Evolutionary conservation across 2,888 invertebrate species (phyloP), one percentile per base, ranked within the genome.

Genomic region (Sphaeridia pumilis): DNA sequence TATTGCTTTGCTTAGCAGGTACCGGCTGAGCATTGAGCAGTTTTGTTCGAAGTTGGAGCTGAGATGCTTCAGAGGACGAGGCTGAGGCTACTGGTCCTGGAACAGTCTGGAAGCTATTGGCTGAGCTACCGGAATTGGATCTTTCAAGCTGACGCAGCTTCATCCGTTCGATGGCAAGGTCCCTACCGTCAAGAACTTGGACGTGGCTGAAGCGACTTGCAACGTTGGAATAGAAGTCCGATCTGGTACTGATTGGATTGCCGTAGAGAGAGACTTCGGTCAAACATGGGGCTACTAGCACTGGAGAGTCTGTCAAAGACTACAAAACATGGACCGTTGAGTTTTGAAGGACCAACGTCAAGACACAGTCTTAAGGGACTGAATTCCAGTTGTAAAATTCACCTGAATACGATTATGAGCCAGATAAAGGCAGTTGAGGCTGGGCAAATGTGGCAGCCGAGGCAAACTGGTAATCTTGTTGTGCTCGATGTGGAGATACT

Each of bases 331-430:
- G n/a, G n/a, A n/a, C n/a, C n/a, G n/a, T n/a, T n/a, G n/a, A n/a
- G n/a, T n/a, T n/a, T n/a, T n/a, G n/a, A n/a, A n/a, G n/a, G n/a
- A n/a, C n/a, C n/a, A n/a, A n/a, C n/a, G n/a, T n/a, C n/a, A n/a
- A n/a, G n/a, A n/a, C n/a, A n/a, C n/a, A n/a, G n/a, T n/a, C n/a
- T n/a, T n/a, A n/a, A n/a, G n/a, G n/a, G n/a, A n/a, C n/a, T n/a
- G n/a, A n/a, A n/a, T n/a, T n/a, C n/a, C n/a, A n/a, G n/a, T n/a
- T n/a, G n/a, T n/a, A n/a, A n/a, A n/a, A n/a, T n/a, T n/a, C n/a
- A 61, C 63, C 52, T 64, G 61, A 31, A 64, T 61, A 54, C 58
- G 55, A 51, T 64, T 64, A 46, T 59, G 60, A n/a, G 60, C 58
- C 24, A 64, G 43, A 41, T 60, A 58, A 12, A 64, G 35, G 3